These are phyloP conservation scores for Lamellibrachia satsuma DNA, from an alignment of 2,888 invertebrate genomes.

Conservation along the genomic window DNA sequence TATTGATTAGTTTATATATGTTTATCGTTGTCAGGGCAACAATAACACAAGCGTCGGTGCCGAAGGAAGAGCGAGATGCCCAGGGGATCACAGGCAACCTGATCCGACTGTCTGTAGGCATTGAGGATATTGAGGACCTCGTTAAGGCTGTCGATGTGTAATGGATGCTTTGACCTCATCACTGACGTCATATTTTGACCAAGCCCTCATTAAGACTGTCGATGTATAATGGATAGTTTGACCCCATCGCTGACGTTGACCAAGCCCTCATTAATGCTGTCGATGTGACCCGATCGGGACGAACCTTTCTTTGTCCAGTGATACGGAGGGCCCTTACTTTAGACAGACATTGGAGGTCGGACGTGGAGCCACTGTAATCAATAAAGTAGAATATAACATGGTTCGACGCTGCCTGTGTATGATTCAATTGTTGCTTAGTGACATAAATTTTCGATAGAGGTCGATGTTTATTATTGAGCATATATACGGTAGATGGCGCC, in stretches of 20 bases:
- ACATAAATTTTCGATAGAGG: no score
- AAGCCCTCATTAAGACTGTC: constrained; percentile 51
- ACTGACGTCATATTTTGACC: constrained; percentile 53
- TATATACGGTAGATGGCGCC: no score
- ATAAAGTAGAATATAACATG: no score
- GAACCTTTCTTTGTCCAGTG: no score
- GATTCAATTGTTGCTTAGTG: no score
- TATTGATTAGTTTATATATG: no score
- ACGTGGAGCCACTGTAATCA: no score
- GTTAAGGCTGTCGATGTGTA: constrained; percentile 32
- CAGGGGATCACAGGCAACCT: constrained; percentile 64
- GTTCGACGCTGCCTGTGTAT: no score
- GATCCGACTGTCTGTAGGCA: constrained; percentile 64
- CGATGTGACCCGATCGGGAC: no score
- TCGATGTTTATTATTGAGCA: no score
- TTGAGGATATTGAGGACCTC: constrained; percentile 63
- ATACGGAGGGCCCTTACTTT: no score
- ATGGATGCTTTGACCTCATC: constrained; percentile 51
- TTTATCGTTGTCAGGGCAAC: constrained; percentile 51
- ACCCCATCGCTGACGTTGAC: constrained; percentile 44
- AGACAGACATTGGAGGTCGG: no score
- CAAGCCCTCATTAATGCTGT: not conserved
- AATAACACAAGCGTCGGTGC: constrained; percentile 66
- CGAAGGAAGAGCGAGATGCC: constrained; percentile 56
- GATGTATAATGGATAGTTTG: constrained; percentile 31